Conservation (phyloP, 2,888 invertebrate genomes). For the Caprella mutica region DNA sequence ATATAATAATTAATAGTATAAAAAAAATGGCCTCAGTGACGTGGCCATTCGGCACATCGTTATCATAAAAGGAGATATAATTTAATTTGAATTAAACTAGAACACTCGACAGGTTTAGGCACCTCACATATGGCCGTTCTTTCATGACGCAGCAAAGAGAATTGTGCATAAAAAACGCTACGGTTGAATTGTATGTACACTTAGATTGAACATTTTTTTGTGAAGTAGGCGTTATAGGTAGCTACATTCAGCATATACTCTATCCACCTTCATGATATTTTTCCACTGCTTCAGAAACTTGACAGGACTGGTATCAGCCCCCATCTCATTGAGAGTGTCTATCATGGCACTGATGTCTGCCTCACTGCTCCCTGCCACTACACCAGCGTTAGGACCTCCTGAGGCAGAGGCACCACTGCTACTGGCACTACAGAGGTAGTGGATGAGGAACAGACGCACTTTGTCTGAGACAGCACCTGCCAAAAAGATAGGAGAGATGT, state of each 20-base stretch:
- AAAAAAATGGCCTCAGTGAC: too few relatives aligned
- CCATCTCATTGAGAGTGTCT: slow-evolving; percentile 60
- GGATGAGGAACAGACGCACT: slow-evolving; percentile 73
- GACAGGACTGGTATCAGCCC: slow-evolving; percentile 74
- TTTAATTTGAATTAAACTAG: too few relatives aligned
- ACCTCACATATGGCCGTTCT: background rate
- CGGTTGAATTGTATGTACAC: background rate
- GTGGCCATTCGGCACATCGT: too few relatives aligned
- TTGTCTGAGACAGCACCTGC: too few relatives aligned
- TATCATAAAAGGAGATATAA: too few relatives aligned
- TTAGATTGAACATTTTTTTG: background rate
- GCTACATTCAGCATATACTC: background rate
- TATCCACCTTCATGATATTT: slow-evolving; percentile 45
- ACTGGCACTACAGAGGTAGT: slow-evolving; percentile 58
- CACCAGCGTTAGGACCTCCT: background rate
- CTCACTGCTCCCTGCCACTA: slow-evolving; percentile 36
- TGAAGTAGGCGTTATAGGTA: background rate
- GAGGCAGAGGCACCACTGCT: background rate
- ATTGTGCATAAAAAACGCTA: background rate
- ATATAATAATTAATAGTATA: too few relatives aligned
- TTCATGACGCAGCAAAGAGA: background rate
- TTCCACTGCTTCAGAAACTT: slow-evolving; percentile 89
- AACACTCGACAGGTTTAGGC: background rate
- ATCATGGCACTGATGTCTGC: slow-evolving; percentile 73
- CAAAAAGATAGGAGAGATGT: background rate